phyloP scores from a whole-genome alignment of 1,140 invertebrate genomes.

The Drosophila truncata region DNA sequence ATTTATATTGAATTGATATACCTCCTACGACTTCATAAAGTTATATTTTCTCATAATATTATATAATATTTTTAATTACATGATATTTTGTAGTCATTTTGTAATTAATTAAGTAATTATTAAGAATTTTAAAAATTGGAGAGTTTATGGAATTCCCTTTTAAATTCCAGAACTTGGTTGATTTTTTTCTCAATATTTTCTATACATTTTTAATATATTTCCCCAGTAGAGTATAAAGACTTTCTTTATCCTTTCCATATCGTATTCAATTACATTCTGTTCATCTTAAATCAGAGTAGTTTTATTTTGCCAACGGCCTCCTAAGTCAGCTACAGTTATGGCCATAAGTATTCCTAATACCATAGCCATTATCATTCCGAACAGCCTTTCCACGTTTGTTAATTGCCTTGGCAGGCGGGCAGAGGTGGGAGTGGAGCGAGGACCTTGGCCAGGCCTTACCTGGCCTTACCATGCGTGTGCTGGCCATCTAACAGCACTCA shows the following conservation, averaged over 20 bases:
- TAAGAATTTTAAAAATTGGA: too few relatives aligned
- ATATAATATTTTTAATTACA: not conserved
- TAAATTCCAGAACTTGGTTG: not conserved
- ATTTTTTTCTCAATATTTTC: too few relatives aligned
- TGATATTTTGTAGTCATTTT: not conserved
- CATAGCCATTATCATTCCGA: conserved; percentile 59
- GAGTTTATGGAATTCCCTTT: not conserved
- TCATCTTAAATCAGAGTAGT: conserved; percentile 15
- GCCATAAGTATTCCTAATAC: conserved; percentile 66
- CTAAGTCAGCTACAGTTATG: conserved; percentile 24
- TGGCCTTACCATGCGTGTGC: conserved; percentile 45
- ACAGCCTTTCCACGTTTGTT: conserved; percentile 67
- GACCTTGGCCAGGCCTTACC: conserved; percentile 5
- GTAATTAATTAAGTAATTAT: not conserved
- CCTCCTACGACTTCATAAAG: not conserved
- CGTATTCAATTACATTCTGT: conserved; percentile 16
- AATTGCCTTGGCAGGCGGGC: conserved; percentile 55
- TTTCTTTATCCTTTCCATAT: not conserved
- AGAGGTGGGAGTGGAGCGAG: conserved; percentile 9
- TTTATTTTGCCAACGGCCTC: conserved; percentile 33
- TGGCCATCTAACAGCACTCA: conserved; percentile 16
- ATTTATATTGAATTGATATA: conserved; percentile 3
- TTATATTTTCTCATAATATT: not conserved
- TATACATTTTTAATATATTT: not conserved
- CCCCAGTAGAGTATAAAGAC: not conserved